Percentiles rank a stretch among this genome's conserved stretches.
phyloP scores from a whole-genome alignment of 2,113 vertebrate genomes.

The Jaculus jaculus region DNA sequence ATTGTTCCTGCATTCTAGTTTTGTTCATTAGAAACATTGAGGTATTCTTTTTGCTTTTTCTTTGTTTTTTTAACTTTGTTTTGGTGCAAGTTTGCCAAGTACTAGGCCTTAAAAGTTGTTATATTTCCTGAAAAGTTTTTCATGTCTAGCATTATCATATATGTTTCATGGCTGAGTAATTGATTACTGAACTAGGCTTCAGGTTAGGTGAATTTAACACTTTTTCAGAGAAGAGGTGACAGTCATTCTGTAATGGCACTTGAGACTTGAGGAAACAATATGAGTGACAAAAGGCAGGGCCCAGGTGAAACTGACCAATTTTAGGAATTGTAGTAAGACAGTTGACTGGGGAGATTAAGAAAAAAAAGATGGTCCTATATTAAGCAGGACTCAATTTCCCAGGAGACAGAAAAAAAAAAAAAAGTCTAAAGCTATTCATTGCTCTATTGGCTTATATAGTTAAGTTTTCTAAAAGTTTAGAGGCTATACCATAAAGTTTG shows the following conservation, averaged over 20 bases:
- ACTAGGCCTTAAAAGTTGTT: background rate
- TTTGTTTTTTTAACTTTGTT: background rate
- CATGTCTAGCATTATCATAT: background rate
- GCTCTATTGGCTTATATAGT: background rate
- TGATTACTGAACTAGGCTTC: background rate
- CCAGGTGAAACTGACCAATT: background rate
- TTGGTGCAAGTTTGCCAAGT: background rate
- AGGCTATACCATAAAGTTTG: background rate
- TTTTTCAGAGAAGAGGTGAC: background rate
- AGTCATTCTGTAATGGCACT: background rate
- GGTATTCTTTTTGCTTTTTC: background rate
- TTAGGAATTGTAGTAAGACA: background rate
- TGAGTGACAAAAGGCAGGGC: background rate
- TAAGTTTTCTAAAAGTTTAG: background rate
- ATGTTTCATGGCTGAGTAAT: background rate
- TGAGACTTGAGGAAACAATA: conserved; percentile 14
- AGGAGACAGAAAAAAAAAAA: background rate
- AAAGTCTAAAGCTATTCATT: background rate
- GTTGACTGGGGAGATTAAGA: background rate
- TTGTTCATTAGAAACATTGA: background rate
- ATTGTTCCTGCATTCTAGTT: background rate
- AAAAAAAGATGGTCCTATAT: background rate
- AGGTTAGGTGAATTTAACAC: background rate
- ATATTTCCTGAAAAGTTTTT: background rate
- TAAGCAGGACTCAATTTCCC: background rate